phyloP scores from a whole-genome alignment of 2,888 invertebrate species.

The Acleris cristana region DNA sequence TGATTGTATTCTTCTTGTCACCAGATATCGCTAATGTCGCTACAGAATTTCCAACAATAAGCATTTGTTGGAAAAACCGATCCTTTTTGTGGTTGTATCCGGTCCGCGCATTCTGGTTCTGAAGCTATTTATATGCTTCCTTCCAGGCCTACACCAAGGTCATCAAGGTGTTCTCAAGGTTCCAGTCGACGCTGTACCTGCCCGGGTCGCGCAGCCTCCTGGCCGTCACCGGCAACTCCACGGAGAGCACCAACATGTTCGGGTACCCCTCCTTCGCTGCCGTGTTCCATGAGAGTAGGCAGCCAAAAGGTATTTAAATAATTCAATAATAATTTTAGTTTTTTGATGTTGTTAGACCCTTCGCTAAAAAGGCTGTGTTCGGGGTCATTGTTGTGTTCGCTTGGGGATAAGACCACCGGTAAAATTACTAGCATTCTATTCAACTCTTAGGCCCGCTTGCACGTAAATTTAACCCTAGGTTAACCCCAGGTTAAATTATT shows the following conservation, averaged over 20 bases:
- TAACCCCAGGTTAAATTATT: too few species aligned
- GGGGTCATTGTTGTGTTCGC: too few species aligned
- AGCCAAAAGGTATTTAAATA: neutral
- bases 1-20: neutral
- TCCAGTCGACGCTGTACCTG: neutral
- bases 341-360: neutral
- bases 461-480: too few species aligned
- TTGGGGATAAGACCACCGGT: too few species aligned
- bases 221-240: neutral
- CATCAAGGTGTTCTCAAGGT: constrained; percentile 6
- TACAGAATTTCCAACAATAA: too few species aligned
- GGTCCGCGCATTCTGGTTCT: too few species aligned
- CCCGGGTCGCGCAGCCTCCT: neutral
- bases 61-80: too few species aligned
- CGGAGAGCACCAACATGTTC: neutral
- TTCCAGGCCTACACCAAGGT: constrained; percentile 6
- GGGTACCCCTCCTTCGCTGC: neutral
- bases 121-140: too few species aligned
- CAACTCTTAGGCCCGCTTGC: too few species aligned
- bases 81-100: too few species aligned
- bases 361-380: too few species aligned
- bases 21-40: neutral
- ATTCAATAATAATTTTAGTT: neutral
- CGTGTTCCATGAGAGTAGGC: neutral
- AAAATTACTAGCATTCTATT: too few species aligned